phyloP scores from a whole-genome alignment of 2,113 vertebrate genomes.

The Albula goreensis region DNA sequence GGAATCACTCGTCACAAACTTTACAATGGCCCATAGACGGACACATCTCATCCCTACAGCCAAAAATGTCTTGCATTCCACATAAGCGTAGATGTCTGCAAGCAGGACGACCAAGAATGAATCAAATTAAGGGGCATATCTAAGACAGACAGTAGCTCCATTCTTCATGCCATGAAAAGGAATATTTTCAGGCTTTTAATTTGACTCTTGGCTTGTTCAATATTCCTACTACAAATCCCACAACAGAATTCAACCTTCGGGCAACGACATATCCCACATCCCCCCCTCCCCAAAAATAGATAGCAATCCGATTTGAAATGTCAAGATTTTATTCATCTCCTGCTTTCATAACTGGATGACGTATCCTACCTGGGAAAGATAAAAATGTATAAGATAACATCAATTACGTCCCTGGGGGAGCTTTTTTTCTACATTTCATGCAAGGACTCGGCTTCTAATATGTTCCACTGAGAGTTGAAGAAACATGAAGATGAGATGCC shows the following conservation, averaged over 20 bases:
- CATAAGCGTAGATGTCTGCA: not conserved
- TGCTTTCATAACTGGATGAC: slow-evolving; percentile 9
- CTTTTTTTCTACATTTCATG: slow-evolving; percentile 11
- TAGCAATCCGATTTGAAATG: slow-evolving; percentile 37
- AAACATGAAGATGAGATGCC: slow-evolving; percentile 24
- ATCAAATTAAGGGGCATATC: slow-evolving; percentile 71
- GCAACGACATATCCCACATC: slow-evolving; percentile 1
- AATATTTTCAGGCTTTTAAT: slow-evolving; percentile 58
- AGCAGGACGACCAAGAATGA: slow-evolving; percentile 54
- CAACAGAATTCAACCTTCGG: slow-evolving; percentile 33
- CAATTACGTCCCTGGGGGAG: slow-evolving; percentile 36
- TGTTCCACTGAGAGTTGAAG: slow-evolving; percentile 45
- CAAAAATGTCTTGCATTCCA: slow-evolving; percentile 1
- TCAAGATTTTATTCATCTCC: slow-evolving; percentile 40
- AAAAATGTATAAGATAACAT: slow-evolving; percentile 51
- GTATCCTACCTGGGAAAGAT: slow-evolving; percentile 37
- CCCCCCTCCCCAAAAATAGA: slow-evolving; percentile 7
- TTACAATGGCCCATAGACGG: not conserved
- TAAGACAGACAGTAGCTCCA: slow-evolving; percentile 57
- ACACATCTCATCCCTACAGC: not conserved
- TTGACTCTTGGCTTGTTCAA: slow-evolving; percentile 51
- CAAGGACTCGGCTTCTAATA: slow-evolving; percentile 19
- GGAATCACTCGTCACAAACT: not conserved
- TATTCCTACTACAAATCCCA: slow-evolving; percentile 33
- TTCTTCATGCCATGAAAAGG: slow-evolving; percentile 58